Base-by-base conservation (phyloP, 30 jellyfish, hydroid and myxozoan species). In the Phacellophora camtschatica region DNA sequence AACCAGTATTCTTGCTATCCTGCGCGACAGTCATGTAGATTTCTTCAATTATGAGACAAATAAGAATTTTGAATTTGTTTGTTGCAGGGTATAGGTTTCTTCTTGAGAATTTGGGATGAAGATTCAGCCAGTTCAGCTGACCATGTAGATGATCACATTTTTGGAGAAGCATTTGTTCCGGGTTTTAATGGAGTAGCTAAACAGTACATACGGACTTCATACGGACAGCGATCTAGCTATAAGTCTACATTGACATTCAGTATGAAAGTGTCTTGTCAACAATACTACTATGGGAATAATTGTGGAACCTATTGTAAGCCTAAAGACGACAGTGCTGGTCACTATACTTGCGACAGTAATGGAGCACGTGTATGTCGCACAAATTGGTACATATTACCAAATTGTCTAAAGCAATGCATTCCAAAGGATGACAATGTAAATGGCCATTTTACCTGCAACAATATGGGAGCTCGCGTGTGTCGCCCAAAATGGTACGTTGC, bases 221-320 rank as follows among this genome's bases (percentile, higher is more conserved):
- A 6, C n/a, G 79, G 79, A 18, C 3, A 18, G 34, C 35, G 79
- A 65, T 12, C 59, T 11, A 65, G 31, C 43, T 65, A 34, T 9
- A 65, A 65, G 46, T 65, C 79, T 0, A 65, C 61, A 35, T 25
- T 65, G 33, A 65, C 62, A 19, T 65, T 65, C 79, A 65, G 69
- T n/a, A 24, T 33, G 34, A 31, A 70, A 28, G 20, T 19, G 29
- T 64, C 37, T 22, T 66, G 48, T n/a, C n/a, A n/a, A n/a, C n/a
- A n/a, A n/a, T n/a, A 71, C 8, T 83, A 39, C 22, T 83, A 55
- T 56, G 95, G 95, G 10, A 25, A 30, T 15, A 19, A 51, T 24
- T 83, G 95, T 62, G 43, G 28, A 0, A 66, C 10, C 4, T 81
- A 1, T 41, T 83, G 95, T 51, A 23, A 16, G 31, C 79, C 95